These are phyloP conservation scores for Caenorhabditis uteleia DNA, from an alignment of 2,888 invertebrate genomes.

Conservation along the genomic window DNA sequence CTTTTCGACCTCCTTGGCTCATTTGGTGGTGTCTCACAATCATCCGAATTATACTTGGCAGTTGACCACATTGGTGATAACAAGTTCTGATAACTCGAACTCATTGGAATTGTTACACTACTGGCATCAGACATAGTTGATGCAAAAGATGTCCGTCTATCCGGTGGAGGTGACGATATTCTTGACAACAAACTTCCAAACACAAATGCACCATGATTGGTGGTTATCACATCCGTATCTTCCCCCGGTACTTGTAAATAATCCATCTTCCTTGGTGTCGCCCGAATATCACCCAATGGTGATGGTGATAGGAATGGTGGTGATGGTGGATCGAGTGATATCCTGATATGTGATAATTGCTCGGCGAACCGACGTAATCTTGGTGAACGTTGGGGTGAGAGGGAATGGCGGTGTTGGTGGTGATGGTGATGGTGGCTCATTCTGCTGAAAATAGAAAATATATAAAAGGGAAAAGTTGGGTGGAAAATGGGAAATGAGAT, in stretches of 20 bases:
- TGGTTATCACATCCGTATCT: slow-evolving; percentile 4
- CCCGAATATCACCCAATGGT: slow-evolving; percentile 33
- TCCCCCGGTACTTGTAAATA: slow-evolving; percentile 33
- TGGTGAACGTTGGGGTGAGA: slow-evolving; percentile 41
- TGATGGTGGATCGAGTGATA: slow-evolving; percentile 62
- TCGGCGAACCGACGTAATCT: slow-evolving; percentile 61
- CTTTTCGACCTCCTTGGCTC: slow-evolving; percentile 56
- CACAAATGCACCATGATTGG: slow-evolving; percentile 7
- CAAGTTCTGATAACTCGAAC: slow-evolving; percentile 60
- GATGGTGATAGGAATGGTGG: slow-evolving; percentile 49
- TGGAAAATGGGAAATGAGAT: too few species aligned
- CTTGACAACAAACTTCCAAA: not conserved
- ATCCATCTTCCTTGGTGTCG: slow-evolving; percentile 27
- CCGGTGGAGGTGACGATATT: slow-evolving; percentile 60
- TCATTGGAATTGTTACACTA: slow-evolving; percentile 55
- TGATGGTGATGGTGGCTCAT: too few species aligned
- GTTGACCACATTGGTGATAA: slow-evolving; percentile 62
- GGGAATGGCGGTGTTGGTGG: too few species aligned
- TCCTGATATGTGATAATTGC: slow-evolving; percentile 59
- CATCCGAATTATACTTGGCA: slow-evolving; percentile 47
- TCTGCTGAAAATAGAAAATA: too few species aligned
- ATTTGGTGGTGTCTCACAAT: slow-evolving; percentile 54
- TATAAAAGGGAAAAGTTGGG: too few species aligned
- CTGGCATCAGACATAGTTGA: slow-evolving; percentile 57
- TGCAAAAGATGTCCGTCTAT: slow-evolving; percentile 55